A percentile compares a stretch with the other conserved stretches of the same genome.
These are phyloP conservation scores for Elephas maximus DNA, from an alignment of 2,113 vertebrate genomes.

Conservation along the genomic window DNA sequence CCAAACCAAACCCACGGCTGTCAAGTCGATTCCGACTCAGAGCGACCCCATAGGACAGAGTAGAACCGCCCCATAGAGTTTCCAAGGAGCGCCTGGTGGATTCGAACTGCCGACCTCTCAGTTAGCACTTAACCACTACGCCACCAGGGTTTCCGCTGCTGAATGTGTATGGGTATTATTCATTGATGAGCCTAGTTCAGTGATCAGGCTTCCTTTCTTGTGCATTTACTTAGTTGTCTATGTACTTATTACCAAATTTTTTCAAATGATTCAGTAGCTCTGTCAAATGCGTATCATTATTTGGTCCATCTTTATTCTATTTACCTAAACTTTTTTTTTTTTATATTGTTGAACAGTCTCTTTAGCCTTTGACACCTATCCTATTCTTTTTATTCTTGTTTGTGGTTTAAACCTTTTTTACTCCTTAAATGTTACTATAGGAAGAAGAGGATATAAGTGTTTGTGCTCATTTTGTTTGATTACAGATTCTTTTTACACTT, in stretches of 20 bases:
- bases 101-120: too few relatives aligned
- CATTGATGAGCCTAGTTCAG: background rate
- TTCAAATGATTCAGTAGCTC: background rate
- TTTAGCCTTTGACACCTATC: background rate
- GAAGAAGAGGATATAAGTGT: background rate
- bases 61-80: too few relatives aligned
- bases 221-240: conserved; percentile 40
- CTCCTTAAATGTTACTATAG: background rate
- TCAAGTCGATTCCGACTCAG: too few relatives aligned
- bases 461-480: conserved; percentile 22
- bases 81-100: too few relatives aligned
- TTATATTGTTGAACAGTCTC: background rate
- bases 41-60: too few relatives aligned
- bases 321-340: background rate
- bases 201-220: background rate
- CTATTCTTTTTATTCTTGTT: conserved; percentile 25
- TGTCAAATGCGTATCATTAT: background rate
- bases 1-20: too few relatives aligned
- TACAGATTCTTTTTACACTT: conserved; percentile 16
- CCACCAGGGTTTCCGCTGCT: background rate
- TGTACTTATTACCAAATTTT: conserved; percentile 1
- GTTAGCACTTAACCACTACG: too few relatives aligned
- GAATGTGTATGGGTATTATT: background rate
- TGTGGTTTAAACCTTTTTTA: background rate
- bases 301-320: background rate